Conservation (phyloP, 2,797 vertebrate genomes). For the Sternotherus odoratus region DNA sequence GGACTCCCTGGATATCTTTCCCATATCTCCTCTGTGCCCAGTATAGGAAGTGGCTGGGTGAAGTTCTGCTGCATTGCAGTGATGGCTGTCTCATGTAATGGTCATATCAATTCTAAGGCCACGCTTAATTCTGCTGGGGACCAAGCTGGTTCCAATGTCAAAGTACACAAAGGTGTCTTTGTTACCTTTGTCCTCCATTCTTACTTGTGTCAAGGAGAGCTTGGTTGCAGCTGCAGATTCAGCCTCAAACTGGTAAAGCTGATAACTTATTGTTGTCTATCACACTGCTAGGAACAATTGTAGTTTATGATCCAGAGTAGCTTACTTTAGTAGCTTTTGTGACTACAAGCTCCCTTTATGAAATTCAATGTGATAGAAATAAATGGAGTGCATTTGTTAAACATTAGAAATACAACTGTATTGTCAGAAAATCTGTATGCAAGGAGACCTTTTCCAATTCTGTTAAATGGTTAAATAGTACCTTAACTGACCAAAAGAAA, state of each 20-base stretch:
- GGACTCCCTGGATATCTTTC: rapidly evolving
- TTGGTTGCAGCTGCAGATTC: background rate
- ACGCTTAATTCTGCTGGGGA: background rate
- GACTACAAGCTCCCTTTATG: background rate
- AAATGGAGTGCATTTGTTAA: background rate
- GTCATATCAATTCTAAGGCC: background rate
- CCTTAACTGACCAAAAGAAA: background rate
- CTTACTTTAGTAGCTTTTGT: rapidly evolving
- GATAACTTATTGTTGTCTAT: background rate
- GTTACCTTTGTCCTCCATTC: background rate
- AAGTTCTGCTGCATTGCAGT: background rate
- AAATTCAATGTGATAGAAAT: background rate
- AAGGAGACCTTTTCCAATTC: background rate
- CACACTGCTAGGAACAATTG: background rate
- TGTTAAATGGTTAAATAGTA: constrained; percentile 16
- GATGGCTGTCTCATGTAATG: background rate
- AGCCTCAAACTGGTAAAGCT: background rate
- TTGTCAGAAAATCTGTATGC: background rate
- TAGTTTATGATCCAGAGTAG: background rate
- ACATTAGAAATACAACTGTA: background rate
- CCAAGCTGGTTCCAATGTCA: background rate
- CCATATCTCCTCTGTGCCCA: background rate
- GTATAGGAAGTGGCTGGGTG: background rate
- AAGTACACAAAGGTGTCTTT: background rate
- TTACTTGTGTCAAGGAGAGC: background rate